These are phyloP conservation scores for Drosophila pegasa DNA, from an alignment of 2,888 invertebrate genomes.

Conservation along the genomic window DNA sequence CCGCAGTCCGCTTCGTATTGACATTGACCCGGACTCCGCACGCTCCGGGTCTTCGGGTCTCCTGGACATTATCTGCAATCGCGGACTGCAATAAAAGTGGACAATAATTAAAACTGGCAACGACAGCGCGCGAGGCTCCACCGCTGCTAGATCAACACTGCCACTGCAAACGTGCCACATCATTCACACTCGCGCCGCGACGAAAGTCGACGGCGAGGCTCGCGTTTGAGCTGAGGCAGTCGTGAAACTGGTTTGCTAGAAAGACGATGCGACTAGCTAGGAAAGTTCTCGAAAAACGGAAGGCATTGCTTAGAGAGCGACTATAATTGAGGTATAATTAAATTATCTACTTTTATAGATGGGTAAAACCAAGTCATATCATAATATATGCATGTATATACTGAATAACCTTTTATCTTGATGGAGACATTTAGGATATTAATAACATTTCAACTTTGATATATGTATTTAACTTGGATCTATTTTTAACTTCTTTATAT, in stretches of 20 bases:
- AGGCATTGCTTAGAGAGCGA: neutral
- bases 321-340: neutral
- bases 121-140: slow-evolving; percentile 15
- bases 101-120: slow-evolving; percentile 75
- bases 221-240: neutral
- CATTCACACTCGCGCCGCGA: slow-evolving; percentile 24
- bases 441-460: too few species aligned
- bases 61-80: slow-evolving; percentile 60
- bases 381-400: too few species aligned
- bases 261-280: neutral
- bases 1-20: slow-evolving; percentile 29
- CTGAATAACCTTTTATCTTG: too few species aligned
- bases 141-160: slow-evolving; percentile 21
- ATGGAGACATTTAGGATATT: too few species aligned
- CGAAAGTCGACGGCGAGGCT: neutral
- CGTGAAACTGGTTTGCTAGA: neutral
- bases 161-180: slow-evolving; percentile 13
- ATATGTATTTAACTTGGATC: too few species aligned
- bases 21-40: slow-evolving; percentile 33
- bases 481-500: too few species aligned
- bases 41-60: neutral
- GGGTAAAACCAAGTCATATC: too few species aligned
- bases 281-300: neutral
- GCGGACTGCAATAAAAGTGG: slow-evolving; percentile 73
- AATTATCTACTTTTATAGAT: too few species aligned